A percentile compares a stretch with the other conserved stretches of the same genome.
Evolutionary conservation across 64 coral and sea anemone genomes (phyloP).

Genomic region (Cladopsammia gracilis): DNA sequence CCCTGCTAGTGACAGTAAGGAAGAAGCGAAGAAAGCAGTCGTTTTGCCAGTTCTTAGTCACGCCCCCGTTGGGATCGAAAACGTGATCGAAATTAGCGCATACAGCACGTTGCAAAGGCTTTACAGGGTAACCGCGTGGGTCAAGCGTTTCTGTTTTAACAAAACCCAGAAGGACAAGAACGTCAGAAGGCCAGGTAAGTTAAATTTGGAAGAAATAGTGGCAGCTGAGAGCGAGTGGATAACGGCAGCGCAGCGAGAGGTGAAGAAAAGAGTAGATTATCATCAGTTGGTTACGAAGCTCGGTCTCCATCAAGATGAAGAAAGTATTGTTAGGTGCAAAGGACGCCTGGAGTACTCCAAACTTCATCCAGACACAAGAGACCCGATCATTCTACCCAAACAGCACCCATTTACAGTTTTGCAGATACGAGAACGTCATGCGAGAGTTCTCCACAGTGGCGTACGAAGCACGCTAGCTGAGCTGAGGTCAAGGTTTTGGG

Average conservation of each 20-base stretch:
- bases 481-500: constrained; percentile 34
- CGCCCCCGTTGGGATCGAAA: constrained; percentile 6
- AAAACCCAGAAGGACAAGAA: background rate
- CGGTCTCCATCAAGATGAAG: background rate
- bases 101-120: constrained; percentile 23
- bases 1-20: too few relatives aligned
- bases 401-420: constrained; percentile 2
- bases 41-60: too few relatives aligned
- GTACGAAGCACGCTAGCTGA: constrained; percentile 44
- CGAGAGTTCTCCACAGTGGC: constrained; percentile 35
- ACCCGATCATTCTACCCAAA: too few relatives aligned
- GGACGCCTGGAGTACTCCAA: background rate
- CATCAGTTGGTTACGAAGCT: background rate
- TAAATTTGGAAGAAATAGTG: background rate
- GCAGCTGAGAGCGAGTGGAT: background rate
- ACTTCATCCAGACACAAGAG: background rate
- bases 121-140: background rate
- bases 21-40: too few relatives aligned
- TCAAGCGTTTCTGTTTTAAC: background rate
- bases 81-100: constrained; percentile 53
- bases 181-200: background rate
- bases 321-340: background rate
- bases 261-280: background rate
- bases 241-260: background rate
- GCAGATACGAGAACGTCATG: constrained; percentile 25